Evolutionary conservation across 2,888 invertebrate species (phyloP), one percentile per base, ranked within the genome.

Genomic region (Heteropelma amictum): DNA sequence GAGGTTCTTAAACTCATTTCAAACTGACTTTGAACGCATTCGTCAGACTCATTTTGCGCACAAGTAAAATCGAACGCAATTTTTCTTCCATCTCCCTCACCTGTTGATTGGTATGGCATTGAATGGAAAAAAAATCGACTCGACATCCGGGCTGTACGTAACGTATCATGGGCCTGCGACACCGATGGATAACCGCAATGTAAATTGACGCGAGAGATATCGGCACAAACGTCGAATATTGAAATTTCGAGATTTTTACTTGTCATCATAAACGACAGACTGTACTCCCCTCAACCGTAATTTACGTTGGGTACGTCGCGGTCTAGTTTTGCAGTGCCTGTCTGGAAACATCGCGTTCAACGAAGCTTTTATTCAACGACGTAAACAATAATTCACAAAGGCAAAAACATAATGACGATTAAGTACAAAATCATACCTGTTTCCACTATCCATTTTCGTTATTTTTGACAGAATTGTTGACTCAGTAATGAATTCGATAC

Each of bases 111-210:
- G 47, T 12, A 35, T 14, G 38, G 30, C 28, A 49, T 38, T 58
- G 56, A 69, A 64, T 42, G 64, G 23, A 64, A 58, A 64, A 35
- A 73, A 73, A 69, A 74, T 69, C 58, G 63, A 69, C 58, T 21
- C 7, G 40, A 54, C 54, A 56, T 40, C 10, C n/a, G 23, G 23
- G 30, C 26, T 56, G 56, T 56, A 21, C 56, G 67, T 14, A 47
- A n/a, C 17, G 21, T 47, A 47, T 45, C 23, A 3, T n/a, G 17
- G 30, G 26, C 40, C 17, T 53, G 21, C 23, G 69, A 68, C 63
- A 64, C 38, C 64, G 68, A 73, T 73, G 49, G 51, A 69, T 73
- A 58, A 58, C 40, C 26, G 47, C 47, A 42, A 35, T 42, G 49
- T 33, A 54, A 19, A 14, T 21, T 49, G 56, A 54, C 45, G 38